phyloP scores from a whole-genome alignment of 1,140 invertebrate species.

The Agrypnia vestita region DNA sequence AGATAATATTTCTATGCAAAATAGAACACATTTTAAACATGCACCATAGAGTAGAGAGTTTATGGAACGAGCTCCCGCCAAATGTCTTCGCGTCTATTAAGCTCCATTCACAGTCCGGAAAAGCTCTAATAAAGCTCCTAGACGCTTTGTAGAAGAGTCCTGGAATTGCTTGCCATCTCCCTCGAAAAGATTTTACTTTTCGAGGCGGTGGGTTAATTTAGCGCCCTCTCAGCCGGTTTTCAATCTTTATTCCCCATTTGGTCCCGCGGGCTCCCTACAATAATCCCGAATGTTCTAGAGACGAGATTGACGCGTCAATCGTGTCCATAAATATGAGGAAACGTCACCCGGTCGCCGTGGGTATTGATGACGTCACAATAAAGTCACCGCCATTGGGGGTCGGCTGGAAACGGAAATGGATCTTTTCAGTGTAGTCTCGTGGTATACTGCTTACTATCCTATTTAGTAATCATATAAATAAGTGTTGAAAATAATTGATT shows the following conservation, averaged over 20 bases:
- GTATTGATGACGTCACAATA: slow-evolving; percentile 45
- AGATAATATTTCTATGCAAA: slow-evolving; percentile 17
- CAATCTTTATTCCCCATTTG: slow-evolving; percentile 8
- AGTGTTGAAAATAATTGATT: too few species aligned
- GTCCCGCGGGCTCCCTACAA: slow-evolving; percentile 32
- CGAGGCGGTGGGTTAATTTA: not conserved
- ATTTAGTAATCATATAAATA: too few species aligned
- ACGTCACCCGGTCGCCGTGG: slow-evolving; percentile 50
- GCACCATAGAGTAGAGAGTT: slow-evolving; percentile 34
- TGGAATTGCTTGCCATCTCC: not conserved
- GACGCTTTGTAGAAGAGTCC: slow-evolving; percentile 1
- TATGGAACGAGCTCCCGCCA: slow-evolving; percentile 24
- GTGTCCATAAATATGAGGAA: slow-evolving; percentile 47
- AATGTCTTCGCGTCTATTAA: slow-evolving; percentile 38
- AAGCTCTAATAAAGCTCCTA: not conserved
- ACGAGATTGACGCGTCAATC: slow-evolving; percentile 36
- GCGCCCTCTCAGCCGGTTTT: not conserved
- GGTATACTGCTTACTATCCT: too few species aligned
- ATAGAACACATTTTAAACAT: slow-evolving; percentile 38
- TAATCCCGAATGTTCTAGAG: slow-evolving; percentile 27
- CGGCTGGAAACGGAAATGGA: slow-evolving; percentile 33
- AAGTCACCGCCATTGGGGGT: slow-evolving; percentile 34
- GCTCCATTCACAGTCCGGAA: not conserved
- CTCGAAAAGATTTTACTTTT: not conserved
- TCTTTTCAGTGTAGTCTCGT: slow-evolving; percentile 17